Evolutionary conservation across 1,140 invertebrate genomes (phyloP), one percentile per base, ranked within the genome.

Genomic region (Sesamia nonagrioides): DNA sequence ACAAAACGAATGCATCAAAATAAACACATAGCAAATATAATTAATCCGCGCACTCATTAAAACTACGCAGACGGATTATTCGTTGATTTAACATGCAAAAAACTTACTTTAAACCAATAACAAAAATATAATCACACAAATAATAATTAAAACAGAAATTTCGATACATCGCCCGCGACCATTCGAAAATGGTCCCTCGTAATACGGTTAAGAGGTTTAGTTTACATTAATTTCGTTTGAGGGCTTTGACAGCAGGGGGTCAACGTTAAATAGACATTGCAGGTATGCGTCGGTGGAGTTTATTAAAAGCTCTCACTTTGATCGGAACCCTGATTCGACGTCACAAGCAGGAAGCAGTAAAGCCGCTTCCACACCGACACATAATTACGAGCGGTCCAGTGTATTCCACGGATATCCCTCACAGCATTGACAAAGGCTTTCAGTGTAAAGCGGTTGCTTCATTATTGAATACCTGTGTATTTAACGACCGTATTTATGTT

Each of bases 251-350:
- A 63, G 21, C 15, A 18, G 13, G 73, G 77, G 88, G 8, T 84
- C 86, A 71, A 66, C 72, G 61, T 84, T 80, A 77, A 83, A 81
- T 81, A 83, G 87, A 56, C 79, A 85, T 77, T 72, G 82, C 58
- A 48, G 75, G 48, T 68, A 71, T 78, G 73, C 80, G 80, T 81
- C 78, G 79, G 84, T 61, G 71, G 80, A 86, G 84, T 91, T 92
- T 93, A 94, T 94, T 94, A 92, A 94, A 92, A 93, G 90, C 90
- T 87, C 88, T 92, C 91, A 88, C 91, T 92, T 92, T 94, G 92
- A 94, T 94, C 90, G 88, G 76, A 72, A 63, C 80, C 84, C 74
- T 86, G 89, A 91, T 91, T 90, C 84, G 84, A 87, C 88, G 91
- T 92, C 92, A 92, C 88, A 88, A 92, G 90, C 92, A 94, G 90